Base-by-base conservation (phyloP, 2,113 vertebrate species). In the Sinocyclocheilus rhinocerous region DNA sequence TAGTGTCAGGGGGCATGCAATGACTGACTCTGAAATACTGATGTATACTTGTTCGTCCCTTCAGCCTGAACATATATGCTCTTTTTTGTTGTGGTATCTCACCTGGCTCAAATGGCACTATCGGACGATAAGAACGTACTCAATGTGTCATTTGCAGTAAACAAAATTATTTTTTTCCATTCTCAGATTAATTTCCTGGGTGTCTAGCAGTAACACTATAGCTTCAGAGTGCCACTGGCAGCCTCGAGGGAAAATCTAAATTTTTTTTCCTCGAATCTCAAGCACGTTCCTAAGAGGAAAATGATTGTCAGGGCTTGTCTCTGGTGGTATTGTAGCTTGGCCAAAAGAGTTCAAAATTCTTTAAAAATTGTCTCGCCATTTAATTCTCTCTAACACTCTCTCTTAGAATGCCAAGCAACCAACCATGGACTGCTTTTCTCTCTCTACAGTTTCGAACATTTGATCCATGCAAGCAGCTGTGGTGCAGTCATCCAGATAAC, bases 401-500 rank as follows among this genome's bases (percentile, higher is more conserved):
- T 79, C 29, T n/a, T 33, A 57, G 42, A 18, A 24, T 67, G 15
- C 9, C 24, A 50, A 83, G 6, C 61, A 69, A 52, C 39, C 78
- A 65, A 65, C 36, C 36, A n/a, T 72, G 4, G 22, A 22, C 52
- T 26, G 15, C 39, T 70, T 36, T 88, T 80, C 29, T 86, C 4
- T 88, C 69, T 18, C 90, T 91, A 83, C 33, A 99, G 98, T 99
- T 99, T 88, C 96, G 98, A 24, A 99, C 98, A 0, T 98, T 99
- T 63, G 98, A 99, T 91, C 98, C 98, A 0, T 99, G 98, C 81
- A 99, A 99, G 88, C 98, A 99, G 92, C 90, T 99, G 72, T 99
- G 98, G 98, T 99, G 98, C 87, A 99, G 98, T 89, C 98, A 99
- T 88, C 97, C 98, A 0, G 98, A 99, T 88, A 99, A 99, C 90